phyloP scores from a whole-genome alignment of 2,113 vertebrate species.

The Neogale vison region DNA sequence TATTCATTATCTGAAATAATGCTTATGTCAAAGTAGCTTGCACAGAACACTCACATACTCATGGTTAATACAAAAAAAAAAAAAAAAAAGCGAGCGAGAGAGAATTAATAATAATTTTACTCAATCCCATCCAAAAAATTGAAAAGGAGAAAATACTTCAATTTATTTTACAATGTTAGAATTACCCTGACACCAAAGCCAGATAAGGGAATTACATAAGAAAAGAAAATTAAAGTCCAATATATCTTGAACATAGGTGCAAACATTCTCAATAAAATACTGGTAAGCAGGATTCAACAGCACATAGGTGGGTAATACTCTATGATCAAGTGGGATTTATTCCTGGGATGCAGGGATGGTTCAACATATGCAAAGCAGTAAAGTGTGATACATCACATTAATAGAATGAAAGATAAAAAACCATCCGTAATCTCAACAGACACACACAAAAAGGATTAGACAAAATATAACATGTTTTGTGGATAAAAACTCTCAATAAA shows the following conservation, averaged over 20 bases:
- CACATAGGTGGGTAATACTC: not conserved
- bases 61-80: not conserved
- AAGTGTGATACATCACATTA: not conserved
- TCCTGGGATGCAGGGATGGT: not conserved
- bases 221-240: not conserved
- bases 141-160: not conserved
- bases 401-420: not conserved
- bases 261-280: not conserved
- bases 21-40: not conserved
- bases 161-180: not conserved
- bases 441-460: not conserved
- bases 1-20: not conserved
- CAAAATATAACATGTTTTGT: not conserved
- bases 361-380: no score
- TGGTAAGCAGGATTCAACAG: not conserved
- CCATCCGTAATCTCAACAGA: not conserved
- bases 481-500: no score
- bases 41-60: not conserved
- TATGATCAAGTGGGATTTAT: not conserved
- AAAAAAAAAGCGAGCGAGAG: no score
- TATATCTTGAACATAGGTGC: not conserved
- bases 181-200: not conserved
- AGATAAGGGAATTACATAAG: not conserved
- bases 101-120: not conserved
- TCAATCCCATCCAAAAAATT: not conserved